Evolutionary conservation across 2,797 vertebrate species (phyloP).

Genomic region (Lateolabrax maculatus): DNA sequence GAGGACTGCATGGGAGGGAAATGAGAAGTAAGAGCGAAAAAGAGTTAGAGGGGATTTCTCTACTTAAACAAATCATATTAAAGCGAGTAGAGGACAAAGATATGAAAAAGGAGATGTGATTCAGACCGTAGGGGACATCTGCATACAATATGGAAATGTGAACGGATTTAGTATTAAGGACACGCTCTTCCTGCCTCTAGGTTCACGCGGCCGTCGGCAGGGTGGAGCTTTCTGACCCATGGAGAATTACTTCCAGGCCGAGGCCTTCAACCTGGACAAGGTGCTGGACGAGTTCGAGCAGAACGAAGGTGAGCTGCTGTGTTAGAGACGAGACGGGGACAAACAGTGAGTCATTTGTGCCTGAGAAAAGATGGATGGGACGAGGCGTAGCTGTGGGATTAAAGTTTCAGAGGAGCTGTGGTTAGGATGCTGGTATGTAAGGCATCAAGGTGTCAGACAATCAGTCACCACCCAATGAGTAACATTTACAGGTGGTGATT

Average conservation of each 20-base stretch:
- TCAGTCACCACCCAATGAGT: conserved; percentile 24
- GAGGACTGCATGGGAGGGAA: conserved; percentile 1
- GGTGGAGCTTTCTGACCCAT: conserved; percentile 94
- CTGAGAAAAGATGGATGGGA: background rate
- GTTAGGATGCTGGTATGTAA: conserved; percentile 15
- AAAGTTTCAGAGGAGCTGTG: background rate
- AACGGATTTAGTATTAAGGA: background rate
- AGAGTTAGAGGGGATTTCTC: conserved; percentile 15
- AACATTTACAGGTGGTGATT: conserved; percentile 59
- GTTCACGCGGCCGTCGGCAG: conserved; percentile 79
- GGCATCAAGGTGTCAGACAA: conserved; percentile 22
- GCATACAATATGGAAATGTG: conserved; percentile 13
- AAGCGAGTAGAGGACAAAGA: conserved; percentile 16
- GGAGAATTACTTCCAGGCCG: conserved; percentile 99
- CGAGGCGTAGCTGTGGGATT: background rate
- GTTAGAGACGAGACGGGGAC: background rate
- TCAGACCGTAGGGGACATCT: conserved; percentile 8
- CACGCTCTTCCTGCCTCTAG: conserved; percentile 56
- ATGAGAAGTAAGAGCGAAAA: conserved; percentile 14
- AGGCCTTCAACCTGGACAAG: conserved; percentile 99
- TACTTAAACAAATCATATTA: conserved; percentile 22
- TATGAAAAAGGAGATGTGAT: conserved; percentile 23
- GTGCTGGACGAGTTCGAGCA: conserved; percentile 99
- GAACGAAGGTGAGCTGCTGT: conserved; percentile 93
- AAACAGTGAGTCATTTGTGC: conserved; percentile 10